Conservation (phyloP, 2,888 invertebrate species). For the Scaptomyza flava region DNA sequence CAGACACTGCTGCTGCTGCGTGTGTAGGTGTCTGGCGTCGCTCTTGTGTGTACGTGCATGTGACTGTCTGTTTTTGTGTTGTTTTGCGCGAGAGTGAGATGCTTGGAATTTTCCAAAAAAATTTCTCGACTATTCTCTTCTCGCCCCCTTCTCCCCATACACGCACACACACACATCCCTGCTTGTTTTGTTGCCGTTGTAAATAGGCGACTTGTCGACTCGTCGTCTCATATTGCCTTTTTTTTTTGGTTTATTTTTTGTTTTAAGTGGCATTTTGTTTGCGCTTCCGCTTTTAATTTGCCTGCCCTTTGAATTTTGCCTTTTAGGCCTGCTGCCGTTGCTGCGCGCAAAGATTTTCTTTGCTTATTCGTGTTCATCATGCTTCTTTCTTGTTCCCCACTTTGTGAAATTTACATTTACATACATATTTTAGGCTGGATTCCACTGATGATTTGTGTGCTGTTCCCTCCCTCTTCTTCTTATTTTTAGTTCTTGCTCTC, state of each 20-base stretch:
- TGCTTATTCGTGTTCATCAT: not conserved
- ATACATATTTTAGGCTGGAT: slow-evolving; percentile 22
- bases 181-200: slow-evolving; percentile 11
- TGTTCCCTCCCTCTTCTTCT: not conserved
- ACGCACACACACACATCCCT: slow-evolving; percentile 1
- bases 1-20: slow-evolving; percentile 18
- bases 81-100: slow-evolving; percentile 37
- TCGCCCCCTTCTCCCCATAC: not conserved
- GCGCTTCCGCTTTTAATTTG: slow-evolving; percentile 70
- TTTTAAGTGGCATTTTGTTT: slow-evolving; percentile 69
- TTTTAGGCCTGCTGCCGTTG: slow-evolving; percentile 12
- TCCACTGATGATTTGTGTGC: not conserved
- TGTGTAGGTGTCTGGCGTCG: slow-evolving; percentile 46
- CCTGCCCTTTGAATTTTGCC: not conserved
- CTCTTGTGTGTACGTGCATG: slow-evolving; percentile 15
- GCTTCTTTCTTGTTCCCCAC: slow-evolving; percentile 8
- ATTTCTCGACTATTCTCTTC: slow-evolving; percentile 51
- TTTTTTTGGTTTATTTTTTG: slow-evolving; percentile 42
- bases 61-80: slow-evolving; percentile 14
- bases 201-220: slow-evolving; percentile 46
- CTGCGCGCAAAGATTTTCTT: slow-evolving; percentile 22
- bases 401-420: slow-evolving; percentile 40
- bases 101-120: slow-evolving; percentile 79
- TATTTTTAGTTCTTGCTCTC: not conserved
- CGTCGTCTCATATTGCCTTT: slow-evolving; percentile 32